Base-by-base conservation (phyloP, 1,140 invertebrate genomes). In the Ericerus pela region DNA sequence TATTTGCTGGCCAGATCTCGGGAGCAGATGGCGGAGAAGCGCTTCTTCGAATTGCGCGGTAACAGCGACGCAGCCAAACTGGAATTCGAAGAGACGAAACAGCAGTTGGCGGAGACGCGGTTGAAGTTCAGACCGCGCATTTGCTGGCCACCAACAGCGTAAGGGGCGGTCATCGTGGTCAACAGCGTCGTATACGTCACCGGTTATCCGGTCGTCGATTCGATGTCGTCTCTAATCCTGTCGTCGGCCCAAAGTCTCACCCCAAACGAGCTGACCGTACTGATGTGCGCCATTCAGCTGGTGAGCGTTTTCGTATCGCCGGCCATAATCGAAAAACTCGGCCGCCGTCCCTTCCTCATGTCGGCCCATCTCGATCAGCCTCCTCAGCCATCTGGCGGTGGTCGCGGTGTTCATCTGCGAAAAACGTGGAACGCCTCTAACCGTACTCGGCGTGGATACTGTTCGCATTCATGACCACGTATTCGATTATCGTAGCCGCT, bases 301-400 rank as follows among this genome's bases (percentile, higher is more conserved):
- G 65, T 66, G 72, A 0, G 72, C 87, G 27, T 89, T 89, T 0
- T 79, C 85, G 0, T 82, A 72, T 63, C 20, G 8, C 26, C 41
- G 4, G 2, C 11, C 10, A 4, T 47, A 24, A 47, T 47, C 18
- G 41, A 47, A 47, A 20, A 24, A 47, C 26, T 22, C 18, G 26
- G 14, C 14, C 41, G 41, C 4, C 10, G 41, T 10, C 22, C 41
- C 8, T 22, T 47, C 20, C 22, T 16, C 4, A 12, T 47, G 41
- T 24, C 26, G 10, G 10, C 41, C 8, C 26, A 22, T n/a, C n/a
- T n/a, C n/a, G n/a, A n/a, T n/a, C n/a, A n/a, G n/a, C n/a, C n/a
- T n/a, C n/a, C n/a, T n/a, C n/a, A n/a, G n/a, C n/a, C n/a, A n/a
- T n/a, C n/a, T n/a, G n/a, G n/a, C n/a, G n/a, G n/a, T n/a, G n/a